Percentiles rank a stretch among this genome's conserved stretches.
Evolutionary conservation across 1,140 invertebrate genomes (phyloP).

Genomic region (Lepidotrigona ventralis): DNA sequence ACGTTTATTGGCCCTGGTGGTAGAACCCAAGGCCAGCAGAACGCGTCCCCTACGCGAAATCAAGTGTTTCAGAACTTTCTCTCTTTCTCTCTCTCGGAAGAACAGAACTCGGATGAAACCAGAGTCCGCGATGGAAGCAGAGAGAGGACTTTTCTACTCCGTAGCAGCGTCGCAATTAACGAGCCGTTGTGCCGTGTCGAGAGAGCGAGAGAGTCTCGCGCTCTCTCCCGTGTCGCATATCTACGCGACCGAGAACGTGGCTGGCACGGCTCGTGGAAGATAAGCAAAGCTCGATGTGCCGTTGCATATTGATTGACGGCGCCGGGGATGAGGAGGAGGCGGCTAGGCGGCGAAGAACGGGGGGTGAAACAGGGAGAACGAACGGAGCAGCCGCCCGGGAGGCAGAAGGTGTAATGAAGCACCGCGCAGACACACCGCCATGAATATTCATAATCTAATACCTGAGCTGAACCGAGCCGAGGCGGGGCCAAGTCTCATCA

Average conservation of each 20-base stretch:
- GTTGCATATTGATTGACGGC: conserved; percentile 80
- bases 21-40: too few relatives aligned
- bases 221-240: conserved; percentile 31
- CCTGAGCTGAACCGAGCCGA: conserved; percentile 78
- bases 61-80: too few relatives aligned
- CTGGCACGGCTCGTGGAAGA: conserved; percentile 66
- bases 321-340: conserved; percentile 65
- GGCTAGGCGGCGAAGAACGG: conserved; percentile 57
- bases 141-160: too few relatives aligned
- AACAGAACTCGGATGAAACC: not conserved
- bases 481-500: conserved; percentile 78
- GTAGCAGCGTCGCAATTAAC: conserved; percentile 24
- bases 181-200: not conserved
- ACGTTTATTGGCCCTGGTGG: too few relatives aligned
- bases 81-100: too few relatives aligned
- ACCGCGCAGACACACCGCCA: conserved; percentile 79
- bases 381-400: conserved; percentile 41
- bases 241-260: conserved; percentile 40
- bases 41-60: too few relatives aligned
- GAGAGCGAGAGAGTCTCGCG: not conserved
- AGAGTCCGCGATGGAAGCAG: too few relatives aligned
- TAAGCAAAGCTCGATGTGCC: conserved; percentile 77
- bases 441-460: conserved; percentile 82
- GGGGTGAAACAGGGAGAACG: conserved; percentile 57
- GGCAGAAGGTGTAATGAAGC: conserved; percentile 79